Evolutionary conservation across 2,113 vertebrate genomes (phyloP).

Genomic region (Petaurus breviceps): DNA sequence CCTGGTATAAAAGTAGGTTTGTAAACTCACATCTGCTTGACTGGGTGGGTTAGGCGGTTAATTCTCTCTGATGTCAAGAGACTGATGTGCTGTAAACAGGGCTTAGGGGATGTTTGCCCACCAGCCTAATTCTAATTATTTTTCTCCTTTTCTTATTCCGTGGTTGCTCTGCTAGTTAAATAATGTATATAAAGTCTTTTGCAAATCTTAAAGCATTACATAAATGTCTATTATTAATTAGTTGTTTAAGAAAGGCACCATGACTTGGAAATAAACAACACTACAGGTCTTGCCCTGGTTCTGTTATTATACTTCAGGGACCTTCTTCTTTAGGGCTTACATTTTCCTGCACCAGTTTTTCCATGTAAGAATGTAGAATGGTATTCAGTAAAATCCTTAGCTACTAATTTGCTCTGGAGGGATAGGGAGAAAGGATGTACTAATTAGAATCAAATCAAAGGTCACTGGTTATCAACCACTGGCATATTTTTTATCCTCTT

Average conservation of each 20-base stretch:
- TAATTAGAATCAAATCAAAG: not conserved
- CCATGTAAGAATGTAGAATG: not conserved
- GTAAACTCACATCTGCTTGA: slow-evolving; percentile 9
- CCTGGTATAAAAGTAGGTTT: slow-evolving; percentile 40
- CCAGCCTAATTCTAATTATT: not conserved
- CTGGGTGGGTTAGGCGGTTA: not conserved
- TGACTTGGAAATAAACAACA: not conserved
- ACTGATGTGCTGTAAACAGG: not conserved
- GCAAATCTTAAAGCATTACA: not conserved
- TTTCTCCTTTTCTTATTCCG: not conserved
- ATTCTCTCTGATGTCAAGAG: not conserved
- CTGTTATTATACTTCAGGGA: not conserved
- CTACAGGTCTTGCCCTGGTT: not conserved
- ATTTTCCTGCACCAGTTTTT: not conserved
- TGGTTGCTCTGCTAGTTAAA: not conserved
- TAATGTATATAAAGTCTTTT: not conserved
- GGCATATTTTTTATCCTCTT: not conserved
- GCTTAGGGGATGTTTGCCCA: not conserved
- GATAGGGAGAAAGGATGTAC: not conserved
- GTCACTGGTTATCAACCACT: not conserved
- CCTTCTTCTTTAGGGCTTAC: fast-evolving
- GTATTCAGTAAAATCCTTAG: fast-evolving
- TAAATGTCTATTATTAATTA: not conserved
- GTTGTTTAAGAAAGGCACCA: not conserved
- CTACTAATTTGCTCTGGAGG: not conserved